Percentiles rank a stretch among this genome's conserved stretches.
Evolutionary conservation across 2,888 invertebrate genomes (phyloP).

Genomic region (Eupithecia inturbata): DNA sequence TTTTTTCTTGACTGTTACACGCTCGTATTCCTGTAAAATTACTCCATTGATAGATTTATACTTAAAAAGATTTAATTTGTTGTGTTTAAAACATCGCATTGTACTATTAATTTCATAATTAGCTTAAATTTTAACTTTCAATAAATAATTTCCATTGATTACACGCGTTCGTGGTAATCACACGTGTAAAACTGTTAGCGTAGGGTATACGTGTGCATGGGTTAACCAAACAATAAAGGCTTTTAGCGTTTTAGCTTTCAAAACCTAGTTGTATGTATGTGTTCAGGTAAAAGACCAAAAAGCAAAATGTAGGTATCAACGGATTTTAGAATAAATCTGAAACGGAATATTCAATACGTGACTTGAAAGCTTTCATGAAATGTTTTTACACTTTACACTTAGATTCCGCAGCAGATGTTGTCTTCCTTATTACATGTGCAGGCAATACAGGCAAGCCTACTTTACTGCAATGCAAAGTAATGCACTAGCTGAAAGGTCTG

Average conservation of each 20-base stretch:
- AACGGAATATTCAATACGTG: constrained; percentile 21
- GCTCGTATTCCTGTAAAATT: neutral
- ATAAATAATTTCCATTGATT: neutral
- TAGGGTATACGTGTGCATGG: neutral
- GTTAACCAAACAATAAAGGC: neutral
- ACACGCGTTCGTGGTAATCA: neutral
- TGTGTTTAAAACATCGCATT: too few relatives aligned
- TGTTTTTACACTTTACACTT: constrained; percentile 1
- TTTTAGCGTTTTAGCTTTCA: neutral
- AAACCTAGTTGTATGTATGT: neutral
- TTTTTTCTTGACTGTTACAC: neutral
- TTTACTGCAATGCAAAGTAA: neutral
- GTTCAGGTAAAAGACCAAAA: neutral
- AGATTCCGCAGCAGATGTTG: neutral
- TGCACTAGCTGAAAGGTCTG: neutral
- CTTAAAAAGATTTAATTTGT: too few relatives aligned
- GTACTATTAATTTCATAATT: neutral
- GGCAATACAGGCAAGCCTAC: neutral
- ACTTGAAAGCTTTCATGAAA: constrained; percentile 12
- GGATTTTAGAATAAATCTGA: constrained; percentile 12
- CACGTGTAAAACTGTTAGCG: neutral
- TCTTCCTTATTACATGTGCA: neutral
- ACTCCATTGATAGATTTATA: too few relatives aligned
- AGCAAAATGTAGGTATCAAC: neutral
- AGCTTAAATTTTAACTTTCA: neutral